These are phyloP conservation scores for Tenodera sinensis DNA, from an alignment of 2,888 invertebrate species.

Conservation along the genomic window DNA sequence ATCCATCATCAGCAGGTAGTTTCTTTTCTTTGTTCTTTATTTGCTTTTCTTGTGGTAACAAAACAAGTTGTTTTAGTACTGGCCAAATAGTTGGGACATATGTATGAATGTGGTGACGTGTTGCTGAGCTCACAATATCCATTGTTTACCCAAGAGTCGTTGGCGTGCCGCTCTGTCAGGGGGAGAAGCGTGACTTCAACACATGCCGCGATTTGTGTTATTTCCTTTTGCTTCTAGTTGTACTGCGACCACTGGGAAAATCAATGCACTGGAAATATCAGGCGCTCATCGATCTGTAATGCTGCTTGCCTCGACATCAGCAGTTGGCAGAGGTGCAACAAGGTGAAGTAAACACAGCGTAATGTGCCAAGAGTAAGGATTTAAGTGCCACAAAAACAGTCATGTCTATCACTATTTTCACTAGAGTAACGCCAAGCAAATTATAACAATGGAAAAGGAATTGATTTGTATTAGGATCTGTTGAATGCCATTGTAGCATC, in stretches of 20 bases:
- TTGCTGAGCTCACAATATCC: neutral
- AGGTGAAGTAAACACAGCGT: neutral
- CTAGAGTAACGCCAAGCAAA: too few relatives aligned
- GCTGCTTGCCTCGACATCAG: neutral
- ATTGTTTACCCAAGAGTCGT: neutral
- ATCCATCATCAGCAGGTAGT: too few relatives aligned
- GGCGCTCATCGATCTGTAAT: neutral
- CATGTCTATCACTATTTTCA: too few relatives aligned
- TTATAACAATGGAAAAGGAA: too few relatives aligned
- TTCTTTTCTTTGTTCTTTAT: too few relatives aligned
- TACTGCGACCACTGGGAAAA: neutral
- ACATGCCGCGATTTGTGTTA: neutral
- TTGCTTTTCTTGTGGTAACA: too few relatives aligned
- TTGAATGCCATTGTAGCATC: too few relatives aligned
- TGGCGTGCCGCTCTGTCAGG: neutral
- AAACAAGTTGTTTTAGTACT: too few relatives aligned
- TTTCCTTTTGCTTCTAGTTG: neutral
- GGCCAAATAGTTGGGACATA: too few relatives aligned
- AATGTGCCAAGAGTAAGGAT: neutral
- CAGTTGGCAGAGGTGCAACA: too few relatives aligned
- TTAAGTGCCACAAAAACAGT: neutral
- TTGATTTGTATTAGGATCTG: too few relatives aligned
- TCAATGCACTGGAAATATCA: neutral
- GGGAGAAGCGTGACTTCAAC: neutral
- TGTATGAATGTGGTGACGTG: too few relatives aligned